These are phyloP conservation scores for Pseudomyrmex sp. DNA, from an alignment of 1,140 invertebrate genomes.

Conservation along the genomic window DNA sequence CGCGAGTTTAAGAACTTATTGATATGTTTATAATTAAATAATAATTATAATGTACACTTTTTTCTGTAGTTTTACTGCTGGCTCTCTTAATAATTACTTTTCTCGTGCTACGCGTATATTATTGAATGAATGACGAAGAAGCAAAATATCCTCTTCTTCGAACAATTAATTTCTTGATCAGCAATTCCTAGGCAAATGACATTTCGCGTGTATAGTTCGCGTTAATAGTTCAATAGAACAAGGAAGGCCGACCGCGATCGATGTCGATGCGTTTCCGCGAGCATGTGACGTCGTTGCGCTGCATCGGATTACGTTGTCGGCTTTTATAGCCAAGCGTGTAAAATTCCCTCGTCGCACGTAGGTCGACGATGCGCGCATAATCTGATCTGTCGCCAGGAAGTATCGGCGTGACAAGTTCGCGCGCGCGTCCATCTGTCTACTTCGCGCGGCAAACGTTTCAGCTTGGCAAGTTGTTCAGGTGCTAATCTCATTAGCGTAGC, in stretches of 20 bases:
- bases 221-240: slow-evolving; percentile 7
- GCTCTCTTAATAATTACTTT: too few species aligned
- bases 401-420: slow-evolving; percentile 37
- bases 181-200: slow-evolving; percentile 18
- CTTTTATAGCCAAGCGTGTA: slow-evolving; percentile 43
- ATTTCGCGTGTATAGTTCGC: not conserved
- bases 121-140: not conserved
- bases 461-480: not conserved
- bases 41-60: too few species aligned
- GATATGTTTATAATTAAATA: too few species aligned
- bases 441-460: slow-evolving; percentile 13
- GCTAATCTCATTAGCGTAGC: slow-evolving; percentile 66
- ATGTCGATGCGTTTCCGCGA: slow-evolving; percentile 28
- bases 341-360: slow-evolving; percentile 2
- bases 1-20: too few species aligned
- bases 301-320: slow-evolving; percentile 50
- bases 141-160: too few species aligned
- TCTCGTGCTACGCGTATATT: not conserved
- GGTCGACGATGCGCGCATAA: slow-evolving; percentile 13
- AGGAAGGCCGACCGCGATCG: slow-evolving; percentile 6
- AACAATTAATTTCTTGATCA: not conserved
- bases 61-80: too few species aligned
- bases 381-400: slow-evolving; percentile 37
- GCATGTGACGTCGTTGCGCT: slow-evolving; percentile 36
- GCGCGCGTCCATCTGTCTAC: not conserved